Evolutionary conservation across 2,888 invertebrate genomes (phyloP), one percentile per base, ranked within the genome.

Genomic region (Andrena bicolor): DNA sequence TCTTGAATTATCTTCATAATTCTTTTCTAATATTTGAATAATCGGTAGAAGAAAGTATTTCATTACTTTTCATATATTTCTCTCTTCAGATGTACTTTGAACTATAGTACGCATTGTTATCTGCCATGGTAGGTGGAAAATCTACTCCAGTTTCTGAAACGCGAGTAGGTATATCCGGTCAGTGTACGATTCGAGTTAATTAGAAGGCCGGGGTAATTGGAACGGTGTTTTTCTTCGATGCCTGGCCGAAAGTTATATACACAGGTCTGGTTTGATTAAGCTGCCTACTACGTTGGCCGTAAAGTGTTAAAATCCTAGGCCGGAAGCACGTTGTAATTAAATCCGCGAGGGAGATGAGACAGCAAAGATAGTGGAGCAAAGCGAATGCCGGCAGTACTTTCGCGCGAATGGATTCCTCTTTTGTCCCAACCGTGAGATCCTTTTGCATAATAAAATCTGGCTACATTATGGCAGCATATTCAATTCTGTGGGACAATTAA

Each of bases 321-420:
- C 78, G 78, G 78, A 68, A 78, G 53, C 68, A 48, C 61, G 78
- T 77, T 48, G 68, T 69, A 68, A 78, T 78, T 78, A 78, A 78
- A 78, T 69, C 53, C 78, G 32, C 7, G 26, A 56, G 68, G 68
- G 78, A 78, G 78, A 78, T 68, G 78, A 68, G 78, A 30, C 61
- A 10, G 78, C 20, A 30, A 60, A 71, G 80, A 79, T 70, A 61
- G 68, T 23, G 23, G 51, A 30, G 65, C n/a, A 53, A 61, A 71
- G 66, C 51, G 80, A 80, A 73, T 30, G 23, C 64, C 60, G 28
- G 8, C 28, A 20, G 64, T 28, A 66, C 58, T 71, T 80, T 80
- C 80, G 49, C 68, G 68, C 78, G 77, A 77, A 68, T 63, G 68
- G 63, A 69, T 63, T 68, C 53, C 23, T 5, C 68, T 58, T 77